Percentiles rank a stretch among this genome's conserved stretches.
These are phyloP conservation scores for Paracyclopina nana DNA, from an alignment of 1,140 invertebrate species.

Conservation along the genomic window DNA sequence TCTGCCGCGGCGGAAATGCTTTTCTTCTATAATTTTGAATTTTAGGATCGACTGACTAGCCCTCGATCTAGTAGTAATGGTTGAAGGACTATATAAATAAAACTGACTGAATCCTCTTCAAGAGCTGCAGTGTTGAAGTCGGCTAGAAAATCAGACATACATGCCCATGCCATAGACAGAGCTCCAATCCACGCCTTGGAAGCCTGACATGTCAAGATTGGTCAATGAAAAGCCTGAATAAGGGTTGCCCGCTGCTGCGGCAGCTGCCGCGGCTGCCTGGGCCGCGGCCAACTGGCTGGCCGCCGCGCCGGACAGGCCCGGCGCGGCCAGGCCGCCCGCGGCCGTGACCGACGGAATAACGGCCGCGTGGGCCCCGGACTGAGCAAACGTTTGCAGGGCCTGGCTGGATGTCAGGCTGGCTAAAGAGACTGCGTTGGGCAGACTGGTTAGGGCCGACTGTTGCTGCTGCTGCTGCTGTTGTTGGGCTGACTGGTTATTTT, in stretches of 20 bases:
- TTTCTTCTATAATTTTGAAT: no score
- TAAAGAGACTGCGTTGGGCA: constrained; percentile 30
- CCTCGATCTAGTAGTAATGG: no score
- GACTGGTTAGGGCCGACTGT: constrained; percentile 38
- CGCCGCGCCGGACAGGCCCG: constrained; percentile 32
- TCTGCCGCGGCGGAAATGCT: no score
- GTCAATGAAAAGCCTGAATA: constrained; percentile 56
- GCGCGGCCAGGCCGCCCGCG: constrained; percentile 6
- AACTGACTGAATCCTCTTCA: no score
- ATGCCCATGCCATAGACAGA: constrained; percentile 74
- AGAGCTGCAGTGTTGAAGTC: no score
- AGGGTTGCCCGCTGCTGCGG: constrained; percentile 23
- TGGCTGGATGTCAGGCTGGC: constrained; percentile 13
- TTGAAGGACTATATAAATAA: no score
- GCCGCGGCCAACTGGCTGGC: constrained; percentile 26
- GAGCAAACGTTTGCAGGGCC: constrained; percentile 42
- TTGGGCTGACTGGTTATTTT: background rate
- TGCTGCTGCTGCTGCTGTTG: constrained; percentile 33
- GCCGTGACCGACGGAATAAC: constrained; percentile 6
- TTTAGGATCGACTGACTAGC: no score
- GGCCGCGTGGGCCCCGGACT: constrained; percentile 35
- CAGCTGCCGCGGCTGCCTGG: constrained; percentile 30
- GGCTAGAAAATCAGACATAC: no score
- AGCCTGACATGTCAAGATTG: constrained; percentile 71
- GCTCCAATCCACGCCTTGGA: constrained; percentile 70